These are phyloP conservation scores for Centruroides sculpturatus DNA, from an alignment of 1,140 invertebrate genomes.

Conservation along the genomic window DNA sequence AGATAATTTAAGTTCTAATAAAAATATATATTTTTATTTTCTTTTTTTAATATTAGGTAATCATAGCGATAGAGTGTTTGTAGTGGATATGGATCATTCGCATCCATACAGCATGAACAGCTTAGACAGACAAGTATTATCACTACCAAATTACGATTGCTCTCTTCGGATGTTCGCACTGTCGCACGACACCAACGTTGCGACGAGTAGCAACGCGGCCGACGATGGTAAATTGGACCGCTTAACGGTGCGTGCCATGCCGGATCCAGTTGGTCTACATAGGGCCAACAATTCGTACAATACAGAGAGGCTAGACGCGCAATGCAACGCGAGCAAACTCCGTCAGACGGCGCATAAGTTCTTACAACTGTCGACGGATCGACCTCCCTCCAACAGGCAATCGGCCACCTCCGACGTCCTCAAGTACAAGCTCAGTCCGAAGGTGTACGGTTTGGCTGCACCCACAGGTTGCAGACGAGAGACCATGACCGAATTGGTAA, in stretches of 20 bases:
- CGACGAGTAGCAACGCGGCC: not conserved
- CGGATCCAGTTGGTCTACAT: constrained; percentile 27
- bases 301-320: constrained; percentile 11
- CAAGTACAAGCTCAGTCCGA: constrained; percentile 13
- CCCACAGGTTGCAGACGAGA: constrained; percentile 11
- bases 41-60: constrained; percentile 3
- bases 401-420: not conserved
- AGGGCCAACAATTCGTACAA: constrained; percentile 2
- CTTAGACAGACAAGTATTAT: constrained; percentile 12
- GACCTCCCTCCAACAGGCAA: not conserved
- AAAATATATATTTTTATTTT: no score
- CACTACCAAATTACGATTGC: not conserved
- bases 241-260: constrained; percentile 38
- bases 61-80: constrained; percentile 49
- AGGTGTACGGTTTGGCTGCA: constrained; percentile 15
- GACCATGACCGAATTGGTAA: constrained; percentile 1
- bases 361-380: constrained; percentile 21
- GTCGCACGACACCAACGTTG: no score
- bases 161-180: no score
- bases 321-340: constrained; percentile 21
- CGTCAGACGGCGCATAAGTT: constrained; percentile 27
- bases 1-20: no score
- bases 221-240: constrained; percentile 15
- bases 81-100: constrained; percentile 54
- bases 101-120: constrained; percentile 27